These are phyloP conservation scores for Melanchra persicariae DNA, from an alignment of 2,888 invertebrate species.

Conservation along the genomic window DNA sequence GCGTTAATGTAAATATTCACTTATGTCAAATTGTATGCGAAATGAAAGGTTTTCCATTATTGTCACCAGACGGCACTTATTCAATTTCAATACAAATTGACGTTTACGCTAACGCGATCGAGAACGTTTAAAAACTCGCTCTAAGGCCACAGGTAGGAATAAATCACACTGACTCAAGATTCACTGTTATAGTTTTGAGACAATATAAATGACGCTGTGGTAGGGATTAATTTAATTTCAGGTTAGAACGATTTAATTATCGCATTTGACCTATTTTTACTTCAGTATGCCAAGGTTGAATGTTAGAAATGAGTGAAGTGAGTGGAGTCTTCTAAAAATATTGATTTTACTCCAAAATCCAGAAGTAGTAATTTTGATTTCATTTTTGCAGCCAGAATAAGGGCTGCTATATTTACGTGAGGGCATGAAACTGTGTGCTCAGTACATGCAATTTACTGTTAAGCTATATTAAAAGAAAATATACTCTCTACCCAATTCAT, in stretches of 20 bases:
- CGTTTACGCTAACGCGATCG: too few species aligned
- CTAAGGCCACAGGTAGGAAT: conserved; percentile 9
- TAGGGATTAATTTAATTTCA: conserved; percentile 31
- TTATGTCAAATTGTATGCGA: too few species aligned
- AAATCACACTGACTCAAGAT: conserved; percentile 1
- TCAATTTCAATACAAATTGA: too few species aligned
- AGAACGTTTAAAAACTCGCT: too few species aligned
- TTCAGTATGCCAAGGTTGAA: conserved; percentile 49
- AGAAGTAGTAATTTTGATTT: not conserved
- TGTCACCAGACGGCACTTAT: too few species aligned
- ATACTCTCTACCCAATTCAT: conserved; percentile 35
- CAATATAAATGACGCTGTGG: conserved; percentile 1
- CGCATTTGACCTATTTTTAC: conserved; percentile 38
- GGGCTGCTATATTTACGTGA: not conserved
- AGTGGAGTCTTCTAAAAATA: conserved; percentile 13
- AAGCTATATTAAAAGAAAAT: conserved; percentile 41
- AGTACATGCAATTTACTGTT: not conserved
- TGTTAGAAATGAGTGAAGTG: conserved; percentile 20
- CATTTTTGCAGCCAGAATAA: not conserved
- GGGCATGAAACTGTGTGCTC: not conserved
- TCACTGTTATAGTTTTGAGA: not conserved
- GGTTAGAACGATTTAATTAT: conserved; percentile 27
- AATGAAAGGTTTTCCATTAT: too few species aligned
- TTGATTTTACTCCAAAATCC: not conserved
- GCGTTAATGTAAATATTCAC: too few species aligned